phyloP scores from a whole-genome alignment of 2,888 invertebrate species.

The Netelia inedita region DNA sequence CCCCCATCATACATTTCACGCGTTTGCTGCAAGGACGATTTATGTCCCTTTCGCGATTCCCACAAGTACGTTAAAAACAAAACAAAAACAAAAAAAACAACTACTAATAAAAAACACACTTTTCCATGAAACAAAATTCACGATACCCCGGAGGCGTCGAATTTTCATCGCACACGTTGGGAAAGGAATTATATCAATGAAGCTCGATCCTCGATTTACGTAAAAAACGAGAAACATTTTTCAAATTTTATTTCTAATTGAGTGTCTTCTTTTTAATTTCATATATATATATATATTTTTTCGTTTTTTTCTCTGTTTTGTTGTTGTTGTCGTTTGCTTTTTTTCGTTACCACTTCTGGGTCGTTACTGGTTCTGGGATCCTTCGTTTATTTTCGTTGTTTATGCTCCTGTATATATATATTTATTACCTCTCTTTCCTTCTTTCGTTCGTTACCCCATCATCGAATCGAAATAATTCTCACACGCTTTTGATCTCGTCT shows the following conservation, averaged over 20 bases:
- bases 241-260: conserved; percentile 44
- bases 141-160: neutral
- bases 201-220: conserved; percentile 2
- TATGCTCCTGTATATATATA: conserved; percentile 38
- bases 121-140: neutral
- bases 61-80: conserved; percentile 17
- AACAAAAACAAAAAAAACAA: too few relatives aligned
- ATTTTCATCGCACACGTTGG: conserved; percentile 12
- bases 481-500: neutral
- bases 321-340: neutral
- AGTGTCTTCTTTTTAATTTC: conserved; percentile 16
- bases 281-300: conserved; percentile 2
- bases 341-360: conserved; percentile 16
- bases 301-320: neutral
- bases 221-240: conserved; percentile 29
- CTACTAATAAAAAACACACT: neutral
- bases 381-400: conserved; percentile 1
- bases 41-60: conserved; percentile 24
- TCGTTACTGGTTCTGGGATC: neutral
- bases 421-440: conserved; percentile 6
- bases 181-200: conserved; percentile 32
- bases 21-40: conserved; percentile 1
- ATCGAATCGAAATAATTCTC: neutral
- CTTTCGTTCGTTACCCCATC: neutral
- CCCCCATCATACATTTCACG: neutral